Evolutionary conservation across 2,113 vertebrate genomes (phyloP), one percentile per base, ranked within the genome.

Genomic region (Rhinoptilus africanus): DNA sequence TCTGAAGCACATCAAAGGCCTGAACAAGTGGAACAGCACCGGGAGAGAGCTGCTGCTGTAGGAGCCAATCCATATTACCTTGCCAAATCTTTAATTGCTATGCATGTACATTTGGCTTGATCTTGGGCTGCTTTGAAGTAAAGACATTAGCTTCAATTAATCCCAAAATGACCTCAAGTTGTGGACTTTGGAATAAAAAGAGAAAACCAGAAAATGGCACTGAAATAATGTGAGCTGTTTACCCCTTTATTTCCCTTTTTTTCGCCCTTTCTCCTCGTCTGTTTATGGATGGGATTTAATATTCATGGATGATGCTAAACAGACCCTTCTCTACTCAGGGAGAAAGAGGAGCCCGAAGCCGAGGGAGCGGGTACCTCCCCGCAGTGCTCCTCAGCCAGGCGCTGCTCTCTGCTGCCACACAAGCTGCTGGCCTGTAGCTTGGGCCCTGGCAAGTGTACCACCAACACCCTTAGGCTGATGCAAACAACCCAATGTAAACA

Each of bases 21-120:
- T 34, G 27, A 91, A 27, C 69, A 75, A 92, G 88, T 67, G 80
- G 21, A 93, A 48, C n/a, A 91, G 88, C 53, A 45, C 47, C 41
- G 64, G 68, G 76, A 87, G 21, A 85, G 71, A 92, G 85, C 76
- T 89, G 82, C 41, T 93, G 87, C 62, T 51, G 21, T 3, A 68
- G 79, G 72, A 93, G 72, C 79, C 90, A 83, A 94, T 45, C 76
- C 73, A 19, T 39, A 51, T 84, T 84, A 91, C 84, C 94, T 97
- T 92, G 92, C 94, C 94, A 95, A 92, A 82, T 72, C 69, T 92
- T 85, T 97, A 95, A 96, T 91, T 97, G 95, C 96, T 86, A 3
- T 43, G 82, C 50, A n/a, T 78, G 84, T 87, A 75, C 59, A 32
- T 92, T 91, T 92, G 86, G 80, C 89, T 96, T 96, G 86, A 95